A percentile compares a stretch with the other conserved stretches of the same genome.
Evolutionary conservation across 2,888 invertebrate genomes (phyloP).

Genomic region (Tetheella fluctuosa): DNA sequence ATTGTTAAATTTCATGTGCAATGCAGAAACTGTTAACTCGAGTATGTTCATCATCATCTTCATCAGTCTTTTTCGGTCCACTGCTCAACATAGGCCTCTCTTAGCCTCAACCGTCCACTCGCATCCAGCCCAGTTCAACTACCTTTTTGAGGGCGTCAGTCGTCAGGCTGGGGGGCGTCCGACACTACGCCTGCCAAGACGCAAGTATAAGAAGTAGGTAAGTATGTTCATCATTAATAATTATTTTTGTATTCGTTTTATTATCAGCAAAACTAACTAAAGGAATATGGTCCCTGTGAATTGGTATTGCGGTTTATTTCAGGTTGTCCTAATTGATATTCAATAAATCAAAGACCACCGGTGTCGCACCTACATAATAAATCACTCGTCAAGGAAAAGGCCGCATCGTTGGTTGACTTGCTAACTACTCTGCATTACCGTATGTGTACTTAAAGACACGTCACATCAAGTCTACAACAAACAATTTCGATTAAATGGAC

Average conservation of each 20-base stretch:
- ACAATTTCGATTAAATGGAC: constrained; percentile 3
- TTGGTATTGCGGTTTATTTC: constrained; percentile 10
- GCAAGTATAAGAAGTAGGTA: too few species aligned
- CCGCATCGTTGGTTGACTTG: constrained; percentile 34
- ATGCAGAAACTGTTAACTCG: not conserved
- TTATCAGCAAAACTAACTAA: not conserved
- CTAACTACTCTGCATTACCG: constrained; percentile 10
- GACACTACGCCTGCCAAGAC: too few species aligned
- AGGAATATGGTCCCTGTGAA: not conserved
- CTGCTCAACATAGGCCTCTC: too few species aligned
- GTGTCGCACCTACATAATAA: constrained; percentile 37
- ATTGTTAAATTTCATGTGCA: not conserved
- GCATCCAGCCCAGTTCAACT: too few species aligned
- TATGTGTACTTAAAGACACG: constrained; percentile 8
- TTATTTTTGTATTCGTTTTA: not conserved
- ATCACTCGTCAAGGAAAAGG: constrained; percentile 45
- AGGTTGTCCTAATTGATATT: constrained; percentile 43
- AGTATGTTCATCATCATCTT: too few species aligned
- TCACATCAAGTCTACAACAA: constrained; percentile 1
- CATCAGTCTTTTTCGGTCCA: too few species aligned
- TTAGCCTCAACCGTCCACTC: too few species aligned
- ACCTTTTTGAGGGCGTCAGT: too few species aligned
- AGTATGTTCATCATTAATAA: too few species aligned
- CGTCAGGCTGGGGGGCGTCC: too few species aligned
- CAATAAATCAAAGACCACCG: constrained; percentile 49